phyloP scores from a whole-genome alignment of 2,113 vertebrate genomes.

The Petaurus breviceps region DNA sequence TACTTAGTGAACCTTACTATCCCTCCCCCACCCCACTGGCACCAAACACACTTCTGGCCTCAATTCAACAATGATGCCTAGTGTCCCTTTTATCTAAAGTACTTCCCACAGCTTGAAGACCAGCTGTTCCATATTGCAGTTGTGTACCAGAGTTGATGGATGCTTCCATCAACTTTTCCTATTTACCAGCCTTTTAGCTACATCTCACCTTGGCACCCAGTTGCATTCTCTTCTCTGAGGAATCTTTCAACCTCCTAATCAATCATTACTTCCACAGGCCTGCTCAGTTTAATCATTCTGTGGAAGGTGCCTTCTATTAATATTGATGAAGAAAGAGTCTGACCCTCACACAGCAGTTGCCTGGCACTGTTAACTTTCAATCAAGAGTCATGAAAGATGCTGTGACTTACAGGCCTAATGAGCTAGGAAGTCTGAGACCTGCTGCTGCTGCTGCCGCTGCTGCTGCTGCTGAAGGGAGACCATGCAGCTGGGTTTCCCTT shows the following conservation, averaged over 20 bases:
- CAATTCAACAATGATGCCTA: background rate
- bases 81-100: constrained; percentile 3
- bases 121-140: background rate
- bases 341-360: constrained; percentile 31
- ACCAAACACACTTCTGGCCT: background rate
- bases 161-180: background rate
- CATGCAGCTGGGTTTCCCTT: background rate
- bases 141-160: background rate
- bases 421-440: constrained; percentile 32
- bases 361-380: constrained; percentile 62
- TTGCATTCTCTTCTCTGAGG: constrained; percentile 33
- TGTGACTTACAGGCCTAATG: constrained; percentile 59
- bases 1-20: background rate
- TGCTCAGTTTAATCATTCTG: constrained; percentile 26
- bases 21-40: background rate
- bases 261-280: constrained; percentile 38
- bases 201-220: constrained; percentile 33
- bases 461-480: background rate
- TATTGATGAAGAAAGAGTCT: constrained; percentile 26
- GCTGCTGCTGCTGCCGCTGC: constrained; percentile 45
- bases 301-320: constrained; percentile 56
- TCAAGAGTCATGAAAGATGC: constrained; percentile 42
- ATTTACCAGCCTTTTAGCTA: constrained; percentile 9
- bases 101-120: background rate
- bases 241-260: constrained; percentile 32